A percentile compares a stretch with the other conserved stretches of the same genome.
These are phyloP conservation scores for Sarcophaga carnaria DNA, from an alignment of 2,888 invertebrate species.

Conservation along the genomic window DNA sequence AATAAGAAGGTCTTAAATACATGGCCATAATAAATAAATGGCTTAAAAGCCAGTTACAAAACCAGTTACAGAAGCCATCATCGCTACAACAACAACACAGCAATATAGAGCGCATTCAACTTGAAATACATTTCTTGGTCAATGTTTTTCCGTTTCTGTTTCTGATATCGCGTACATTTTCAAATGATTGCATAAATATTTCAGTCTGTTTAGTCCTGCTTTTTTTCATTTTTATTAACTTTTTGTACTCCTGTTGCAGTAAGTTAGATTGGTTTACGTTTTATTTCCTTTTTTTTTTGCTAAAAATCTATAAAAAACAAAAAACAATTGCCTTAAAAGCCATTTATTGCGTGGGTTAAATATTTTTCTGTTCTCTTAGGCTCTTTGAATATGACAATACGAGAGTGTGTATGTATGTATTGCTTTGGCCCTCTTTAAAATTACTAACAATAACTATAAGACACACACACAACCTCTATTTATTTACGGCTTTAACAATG, in stretches of 20 bases:
- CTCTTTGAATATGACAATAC: not conserved
- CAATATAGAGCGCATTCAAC: constrained; percentile 30
- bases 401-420: not conserved
- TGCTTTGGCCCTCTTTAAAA: constrained; percentile 35
- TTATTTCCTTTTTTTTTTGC: not conserved
- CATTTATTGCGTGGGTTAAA: constrained; percentile 62
- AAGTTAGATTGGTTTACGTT: constrained; percentile 10
- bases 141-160: constrained; percentile 15
- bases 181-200: constrained; percentile 58
- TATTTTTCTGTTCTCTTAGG: constrained; percentile 36
- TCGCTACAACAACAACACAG: not conserved
- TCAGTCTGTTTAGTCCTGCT: not conserved
- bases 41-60: constrained; percentile 50
- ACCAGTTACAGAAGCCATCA: constrained; percentile 53
- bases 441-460: not conserved
- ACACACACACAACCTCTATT: constrained; percentile 39
- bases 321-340: constrained; percentile 58
- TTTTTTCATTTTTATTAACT: constrained; percentile 2
- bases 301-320: constrained; percentile 5
- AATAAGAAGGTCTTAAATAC: constrained; percentile 54
- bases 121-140: constrained; percentile 45
- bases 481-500: constrained; percentile 59
- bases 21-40: constrained; percentile 66
- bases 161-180: constrained; percentile 14
- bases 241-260: constrained; percentile 32